Evolutionary conservation across 1,140 invertebrate genomes (phyloP).

Genomic region (Aporrectodea caliginosa): DNA sequence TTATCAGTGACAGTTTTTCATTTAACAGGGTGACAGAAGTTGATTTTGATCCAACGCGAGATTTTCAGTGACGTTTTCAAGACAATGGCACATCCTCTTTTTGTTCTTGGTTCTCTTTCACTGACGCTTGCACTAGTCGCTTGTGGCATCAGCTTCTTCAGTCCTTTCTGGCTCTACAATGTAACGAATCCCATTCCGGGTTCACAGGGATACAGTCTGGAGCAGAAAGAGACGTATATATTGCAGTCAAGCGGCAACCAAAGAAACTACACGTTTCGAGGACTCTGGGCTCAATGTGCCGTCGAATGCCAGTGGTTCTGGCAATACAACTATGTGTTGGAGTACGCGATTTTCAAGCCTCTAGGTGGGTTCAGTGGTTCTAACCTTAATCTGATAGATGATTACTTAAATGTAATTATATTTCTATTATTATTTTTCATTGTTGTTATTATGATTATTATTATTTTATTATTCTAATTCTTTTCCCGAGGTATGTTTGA

Average conservation of each 20-base stretch:
- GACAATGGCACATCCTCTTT: background rate
- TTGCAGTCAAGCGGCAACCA: background rate
- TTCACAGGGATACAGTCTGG: background rate
- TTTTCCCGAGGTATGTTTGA: too few species aligned
- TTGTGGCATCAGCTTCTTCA: conserved; percentile 17
- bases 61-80: background rate
- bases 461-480: too few species aligned
- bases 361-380: conserved; percentile 18
- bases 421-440: too few species aligned
- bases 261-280: conserved; percentile 6
- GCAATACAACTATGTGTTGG: conserved; percentile 14
- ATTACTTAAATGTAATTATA: too few species aligned
- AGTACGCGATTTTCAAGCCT: conserved; percentile 6
- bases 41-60: too few species aligned
- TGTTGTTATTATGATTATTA: too few species aligned
- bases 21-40: background rate
- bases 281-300: conserved; percentile 17
- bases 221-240: background rate
- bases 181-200: background rate
- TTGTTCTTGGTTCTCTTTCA: conserved; percentile 10
- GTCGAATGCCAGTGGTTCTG: conserved; percentile 25
- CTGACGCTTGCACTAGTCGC: conserved; percentile 11
- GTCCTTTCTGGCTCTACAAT: conserved; percentile 15
- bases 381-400: too few species aligned
- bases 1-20: background rate